phyloP scores from a whole-genome alignment of 2,113 vertebrate species.

The Ciconia boyciana region DNA sequence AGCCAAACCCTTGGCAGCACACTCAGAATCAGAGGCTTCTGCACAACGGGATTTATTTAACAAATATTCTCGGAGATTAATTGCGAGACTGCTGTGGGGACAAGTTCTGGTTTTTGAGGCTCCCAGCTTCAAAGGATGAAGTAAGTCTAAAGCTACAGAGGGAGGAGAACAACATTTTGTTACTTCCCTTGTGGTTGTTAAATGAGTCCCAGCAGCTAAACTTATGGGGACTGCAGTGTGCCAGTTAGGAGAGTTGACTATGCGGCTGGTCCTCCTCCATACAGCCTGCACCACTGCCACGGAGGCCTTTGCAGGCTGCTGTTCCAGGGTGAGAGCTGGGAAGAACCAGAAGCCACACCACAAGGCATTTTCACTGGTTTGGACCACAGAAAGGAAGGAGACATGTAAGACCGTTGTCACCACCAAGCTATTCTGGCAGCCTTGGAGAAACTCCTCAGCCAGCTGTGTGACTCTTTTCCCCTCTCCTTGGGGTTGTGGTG shows the following conservation, averaged over 20 bases:
- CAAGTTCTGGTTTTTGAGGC: neutral
- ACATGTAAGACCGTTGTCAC: fast-evolving
- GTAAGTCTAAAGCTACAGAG: neutral
- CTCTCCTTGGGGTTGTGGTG: neutral
- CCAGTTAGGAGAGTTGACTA: neutral
- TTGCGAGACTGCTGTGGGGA: neutral
- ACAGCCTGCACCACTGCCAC: neutral
- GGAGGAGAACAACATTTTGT: neutral
- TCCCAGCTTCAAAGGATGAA: neutral
- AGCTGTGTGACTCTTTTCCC: fast-evolving
- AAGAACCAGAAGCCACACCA: neutral
- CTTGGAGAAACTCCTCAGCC: neutral
- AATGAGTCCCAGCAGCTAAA: neutral
- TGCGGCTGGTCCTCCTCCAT: too few relatives aligned
- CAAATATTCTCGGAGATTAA: neutral
- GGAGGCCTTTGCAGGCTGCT: neutral
- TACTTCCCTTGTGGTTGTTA: neutral
- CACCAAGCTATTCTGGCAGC: neutral
- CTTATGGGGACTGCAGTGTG: fast-evolving
- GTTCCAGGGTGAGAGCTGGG: neutral
- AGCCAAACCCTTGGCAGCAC: neutral
- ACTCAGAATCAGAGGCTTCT: neutral
- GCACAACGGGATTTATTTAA: neutral
- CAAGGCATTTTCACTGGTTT: neutral
- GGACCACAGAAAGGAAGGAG: neutral